phyloP scores from a whole-genome alignment of 2,113 vertebrate species.

The Phoxinus phoxinus region DNA sequence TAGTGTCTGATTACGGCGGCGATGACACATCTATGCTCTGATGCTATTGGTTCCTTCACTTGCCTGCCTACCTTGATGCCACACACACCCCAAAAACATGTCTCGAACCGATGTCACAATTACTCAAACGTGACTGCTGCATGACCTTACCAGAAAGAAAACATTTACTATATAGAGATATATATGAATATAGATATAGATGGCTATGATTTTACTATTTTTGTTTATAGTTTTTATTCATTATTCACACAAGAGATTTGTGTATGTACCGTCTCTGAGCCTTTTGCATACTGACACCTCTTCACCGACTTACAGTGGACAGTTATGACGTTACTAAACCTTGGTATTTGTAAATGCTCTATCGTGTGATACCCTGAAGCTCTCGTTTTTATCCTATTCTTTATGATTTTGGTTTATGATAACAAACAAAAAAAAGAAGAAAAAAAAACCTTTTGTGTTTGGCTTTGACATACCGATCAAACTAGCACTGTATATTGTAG shows the following conservation, averaged over 20 bases:
- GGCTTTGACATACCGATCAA: conserved; percentile 78
- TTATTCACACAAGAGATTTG: conserved; percentile 75
- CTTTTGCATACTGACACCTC: conserved; percentile 73
- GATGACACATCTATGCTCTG: conserved; percentile 60
- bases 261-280: conserved; percentile 76
- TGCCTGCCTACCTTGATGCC: conserved; percentile 73
- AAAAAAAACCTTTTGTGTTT: conserved; percentile 68
- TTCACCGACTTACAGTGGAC: conserved; percentile 69
- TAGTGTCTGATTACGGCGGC: conserved; percentile 61
- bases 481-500: conserved; percentile 81
- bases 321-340: conserved; percentile 74
- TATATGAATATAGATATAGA: conserved; percentile 83
- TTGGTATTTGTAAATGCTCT: conserved; percentile 82
- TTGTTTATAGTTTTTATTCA: conserved; percentile 76
- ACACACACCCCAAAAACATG: conserved; percentile 70
- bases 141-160: conserved; percentile 80
- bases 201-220: conserved; percentile 81
- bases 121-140: conserved; percentile 78
- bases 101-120: conserved; percentile 78
- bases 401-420: conserved; percentile 66
- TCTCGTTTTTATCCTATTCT: conserved; percentile 64
- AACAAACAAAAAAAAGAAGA: conserved; percentile 61
- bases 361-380: conserved; percentile 77
- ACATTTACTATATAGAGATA: conserved; percentile 81
- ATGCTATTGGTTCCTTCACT: conserved; percentile 67